These are phyloP conservation scores for Mesitornis unicolor DNA, from an alignment of 2,113 vertebrate species.

Conservation along the genomic window DNA sequence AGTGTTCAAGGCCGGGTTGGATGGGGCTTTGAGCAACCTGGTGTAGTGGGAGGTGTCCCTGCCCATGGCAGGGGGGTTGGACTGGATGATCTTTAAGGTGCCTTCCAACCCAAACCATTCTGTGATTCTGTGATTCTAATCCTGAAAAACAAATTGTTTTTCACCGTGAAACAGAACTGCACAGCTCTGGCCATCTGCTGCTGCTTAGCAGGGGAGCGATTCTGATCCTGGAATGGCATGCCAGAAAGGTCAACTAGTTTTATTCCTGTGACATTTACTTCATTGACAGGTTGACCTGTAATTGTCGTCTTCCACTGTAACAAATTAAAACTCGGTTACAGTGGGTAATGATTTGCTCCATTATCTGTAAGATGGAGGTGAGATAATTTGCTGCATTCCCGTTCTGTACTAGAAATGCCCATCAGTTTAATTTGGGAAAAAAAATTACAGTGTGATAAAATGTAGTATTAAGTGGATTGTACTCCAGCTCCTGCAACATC, in stretches of 20 bases:
- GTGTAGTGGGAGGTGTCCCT: too few relatives aligned
- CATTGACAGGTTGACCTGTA: slow-evolving; percentile 31
- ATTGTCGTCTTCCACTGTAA: not conserved
- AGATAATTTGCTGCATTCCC: not conserved
- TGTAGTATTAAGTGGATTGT: not conserved
- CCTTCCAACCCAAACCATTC: too few relatives aligned
- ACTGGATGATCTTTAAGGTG: too few relatives aligned
- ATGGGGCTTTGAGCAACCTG: too few relatives aligned
- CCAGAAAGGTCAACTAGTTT: slow-evolving; percentile 23
- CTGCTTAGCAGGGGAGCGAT: not conserved
- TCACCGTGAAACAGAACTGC: not conserved
- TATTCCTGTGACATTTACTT: slow-evolving; percentile 15
- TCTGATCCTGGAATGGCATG: not conserved
- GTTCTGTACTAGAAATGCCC: not conserved
- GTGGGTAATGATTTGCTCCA: not conserved
- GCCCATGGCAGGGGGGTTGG: too few relatives aligned
- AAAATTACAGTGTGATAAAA: not conserved
- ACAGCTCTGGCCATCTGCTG: slow-evolving; percentile 36
- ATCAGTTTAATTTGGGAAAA: not conserved
- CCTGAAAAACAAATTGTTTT: not conserved
- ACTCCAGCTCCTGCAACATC: not conserved
- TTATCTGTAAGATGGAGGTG: slow-evolving; percentile 3
- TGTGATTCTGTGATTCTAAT: too few relatives aligned
- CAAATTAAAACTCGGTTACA: slow-evolving; percentile 43
- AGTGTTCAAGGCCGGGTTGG: too few relatives aligned